phyloP scores from a whole-genome alignment of 2,888 invertebrate species.

The Archips crataeganus region DNA sequence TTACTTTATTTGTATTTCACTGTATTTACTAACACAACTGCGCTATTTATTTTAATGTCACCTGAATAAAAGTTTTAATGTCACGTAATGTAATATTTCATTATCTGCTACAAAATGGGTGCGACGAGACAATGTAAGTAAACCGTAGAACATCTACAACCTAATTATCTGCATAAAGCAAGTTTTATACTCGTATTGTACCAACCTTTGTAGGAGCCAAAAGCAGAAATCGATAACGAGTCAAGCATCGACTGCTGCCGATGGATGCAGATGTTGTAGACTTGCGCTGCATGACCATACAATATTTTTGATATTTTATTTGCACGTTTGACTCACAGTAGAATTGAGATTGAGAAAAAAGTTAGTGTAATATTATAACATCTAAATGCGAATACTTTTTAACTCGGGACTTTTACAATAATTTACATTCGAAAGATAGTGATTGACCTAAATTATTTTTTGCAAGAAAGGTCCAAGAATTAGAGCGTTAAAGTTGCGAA shows the following conservation, averaged over 20 bases:
- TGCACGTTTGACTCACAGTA: constrained; percentile 74
- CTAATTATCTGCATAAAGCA: constrained; percentile 65
- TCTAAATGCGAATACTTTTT: constrained; percentile 19
- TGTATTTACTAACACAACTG: constrained; percentile 32
- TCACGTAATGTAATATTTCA: constrained; percentile 62
- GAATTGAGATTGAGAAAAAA: constrained; percentile 51
- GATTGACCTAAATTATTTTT: constrained; percentile 17
- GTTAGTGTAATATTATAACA: constrained; percentile 41
- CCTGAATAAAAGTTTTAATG: constrained; percentile 35
- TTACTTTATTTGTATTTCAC: constrained; percentile 21
- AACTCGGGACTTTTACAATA: not conserved
- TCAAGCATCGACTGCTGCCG: constrained; percentile 74
- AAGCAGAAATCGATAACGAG: constrained; percentile 58
- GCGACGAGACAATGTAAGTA: constrained; percentile 84
- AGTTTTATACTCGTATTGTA: constrained; percentile 56
- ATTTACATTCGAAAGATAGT: constrained; percentile 28
- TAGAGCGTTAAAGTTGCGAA: constrained; percentile 53
- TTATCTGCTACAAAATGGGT: constrained; percentile 76
- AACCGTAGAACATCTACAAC: constrained; percentile 66
- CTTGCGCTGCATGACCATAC: constrained; percentile 75
- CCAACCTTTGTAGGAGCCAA: constrained; percentile 58
- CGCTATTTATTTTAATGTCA: constrained; percentile 35
- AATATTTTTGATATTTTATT: constrained; percentile 54
- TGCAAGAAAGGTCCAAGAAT: not conserved
- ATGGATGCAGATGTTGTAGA: constrained; percentile 67